These are phyloP conservation scores for Trilocha varians DNA, from an alignment of 2,888 invertebrate species.

Conservation along the genomic window DNA sequence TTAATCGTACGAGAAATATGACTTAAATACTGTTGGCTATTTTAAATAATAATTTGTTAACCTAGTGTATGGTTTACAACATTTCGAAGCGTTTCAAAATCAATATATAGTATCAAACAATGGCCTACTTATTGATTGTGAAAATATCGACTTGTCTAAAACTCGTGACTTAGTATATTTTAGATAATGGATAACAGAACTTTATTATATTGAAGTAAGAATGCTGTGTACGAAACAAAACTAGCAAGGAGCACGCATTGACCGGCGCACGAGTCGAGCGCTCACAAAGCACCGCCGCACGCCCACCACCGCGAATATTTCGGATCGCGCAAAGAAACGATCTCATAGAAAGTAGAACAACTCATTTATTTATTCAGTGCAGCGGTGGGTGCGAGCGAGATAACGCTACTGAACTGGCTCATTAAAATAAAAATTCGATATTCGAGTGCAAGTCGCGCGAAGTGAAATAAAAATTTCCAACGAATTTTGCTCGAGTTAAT, in stretches of 20 bases:
- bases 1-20: no score
- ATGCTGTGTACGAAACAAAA: not conserved
- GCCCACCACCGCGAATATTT: constrained; percentile 18
- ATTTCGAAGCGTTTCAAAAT: no score
- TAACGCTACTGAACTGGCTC: constrained; percentile 57
- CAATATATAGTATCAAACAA: no score
- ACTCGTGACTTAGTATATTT: not conserved
- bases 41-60: no score
- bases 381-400: constrained; percentile 61
- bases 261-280: constrained; percentile 6
- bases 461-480: constrained; percentile 64
- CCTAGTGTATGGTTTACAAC: no score
- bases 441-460: constrained; percentile 63
- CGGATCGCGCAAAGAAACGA: constrained; percentile 62
- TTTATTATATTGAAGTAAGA: not conserved
- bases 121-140: not conserved
- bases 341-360: constrained; percentile 73
- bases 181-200: not conserved
- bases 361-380: constrained; percentile 71
- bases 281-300: constrained; percentile 23
- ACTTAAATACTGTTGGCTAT: no score
- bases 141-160: not conserved
- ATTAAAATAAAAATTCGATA: constrained; percentile 71
- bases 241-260: not conserved
- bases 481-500: constrained; percentile 71